These are phyloP conservation scores for Oreochromis spilurus DNA, from an alignment of 2,113 vertebrate genomes.

Conservation along the genomic window DNA sequence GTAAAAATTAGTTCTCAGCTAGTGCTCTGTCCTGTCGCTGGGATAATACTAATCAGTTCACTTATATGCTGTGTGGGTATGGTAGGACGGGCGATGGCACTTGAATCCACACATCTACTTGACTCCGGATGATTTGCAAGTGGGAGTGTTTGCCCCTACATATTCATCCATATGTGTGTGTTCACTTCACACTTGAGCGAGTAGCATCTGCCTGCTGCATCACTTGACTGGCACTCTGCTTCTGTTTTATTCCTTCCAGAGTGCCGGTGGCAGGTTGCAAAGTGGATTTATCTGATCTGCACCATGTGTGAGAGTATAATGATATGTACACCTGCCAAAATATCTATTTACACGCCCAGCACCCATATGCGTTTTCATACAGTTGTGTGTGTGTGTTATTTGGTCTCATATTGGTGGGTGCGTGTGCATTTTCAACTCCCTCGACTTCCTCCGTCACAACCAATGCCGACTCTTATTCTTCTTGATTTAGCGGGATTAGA, in stretches of 20 bases:
- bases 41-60: conserved; percentile 16
- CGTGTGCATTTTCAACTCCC: conserved; percentile 10
- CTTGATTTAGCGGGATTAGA: conserved; percentile 56
- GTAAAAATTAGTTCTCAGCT: conserved; percentile 25
- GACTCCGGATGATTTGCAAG: conserved; percentile 10
- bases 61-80: background rate
- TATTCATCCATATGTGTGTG: background rate
- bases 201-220: conserved; percentile 16
- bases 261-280: conserved; percentile 21
- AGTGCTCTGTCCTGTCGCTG: conserved; percentile 7
- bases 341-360: conserved; percentile 12
- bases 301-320: conserved; percentile 23
- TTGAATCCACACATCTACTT: conserved; percentile 10
- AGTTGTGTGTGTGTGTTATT: background rate
- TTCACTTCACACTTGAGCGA: conserved; percentile 6
- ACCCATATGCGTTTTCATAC: background rate
- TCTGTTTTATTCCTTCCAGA: conserved; percentile 25
- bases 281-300: conserved; percentile 39
- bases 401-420: background rate
- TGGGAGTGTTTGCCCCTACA: conserved; percentile 20
- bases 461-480: conserved; percentile 37
- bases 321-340: conserved; percentile 12
- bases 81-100: background rate
- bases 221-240: conserved; percentile 2
- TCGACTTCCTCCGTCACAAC: conserved; percentile 22